Evolutionary conservation across 2,888 invertebrate species (phyloP), one percentile per base, ranked within the genome.

Genomic region (Lasius platythorax): DNA sequence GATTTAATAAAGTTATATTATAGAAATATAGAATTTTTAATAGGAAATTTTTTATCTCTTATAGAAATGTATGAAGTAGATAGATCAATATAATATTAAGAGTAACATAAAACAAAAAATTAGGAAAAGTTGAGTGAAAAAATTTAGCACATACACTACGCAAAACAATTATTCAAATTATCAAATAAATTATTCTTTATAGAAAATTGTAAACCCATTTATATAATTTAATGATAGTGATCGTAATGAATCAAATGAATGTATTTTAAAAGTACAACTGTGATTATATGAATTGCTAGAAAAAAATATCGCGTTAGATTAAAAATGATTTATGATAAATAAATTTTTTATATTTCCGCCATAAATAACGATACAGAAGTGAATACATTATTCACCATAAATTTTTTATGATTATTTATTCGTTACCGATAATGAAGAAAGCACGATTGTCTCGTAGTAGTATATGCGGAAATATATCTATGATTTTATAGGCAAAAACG

Each of bases 231-330:
- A 37, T 23, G 37, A 56, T 56, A 37, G 15, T 30, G 18, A 74
- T 74, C 33, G 40, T 74, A 58, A 58, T 58, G 43, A 46, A 74
- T 74, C 12, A 61, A 58, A 58, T 40, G 28, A 46, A 74, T 74
- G 12, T 9, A 12, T 30, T 46, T n/a, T 74, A 1, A 63, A 74
- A 30, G 2, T 74, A 30, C 30, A 46, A 33, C n/a, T 8, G 3
- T 63, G 15, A 61, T 37, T 46, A 0, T 30, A 15, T 46, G 18
- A 72, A 18, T 58, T 11, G 2, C 40, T 37, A 28, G 9, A 43
- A 18, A 43, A n/a, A 61, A 33, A 46, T 61, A 30, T n/a, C 18
- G 6, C n/a, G 0, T 46, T 46, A 46, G 46, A 46, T 46, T 46
- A 15, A 46, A 46, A 46, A 15, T 46, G 46, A 15, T 46, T 43